phyloP scores from a whole-genome alignment of 2,888 invertebrate genomes.

The Pherbina coryleti region DNA sequence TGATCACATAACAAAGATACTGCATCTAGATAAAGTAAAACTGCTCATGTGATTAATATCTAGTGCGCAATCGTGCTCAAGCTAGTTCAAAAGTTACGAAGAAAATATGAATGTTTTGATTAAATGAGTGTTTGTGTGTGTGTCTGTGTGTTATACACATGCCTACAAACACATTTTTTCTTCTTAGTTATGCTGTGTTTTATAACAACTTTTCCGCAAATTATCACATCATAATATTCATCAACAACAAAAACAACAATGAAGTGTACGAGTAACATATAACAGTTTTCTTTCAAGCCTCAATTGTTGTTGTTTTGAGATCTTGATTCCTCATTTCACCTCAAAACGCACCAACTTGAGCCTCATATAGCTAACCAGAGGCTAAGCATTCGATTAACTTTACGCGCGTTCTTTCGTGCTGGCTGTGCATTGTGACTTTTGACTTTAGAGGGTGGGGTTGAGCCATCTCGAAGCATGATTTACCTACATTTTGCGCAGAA shows the following conservation, averaged over 20 bases:
- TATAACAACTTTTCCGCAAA: slow-evolving; percentile 1
- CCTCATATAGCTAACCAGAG: background rate
- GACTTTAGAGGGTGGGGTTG: too few species aligned
- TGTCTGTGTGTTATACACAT: too few species aligned
- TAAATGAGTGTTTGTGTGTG: too few species aligned
- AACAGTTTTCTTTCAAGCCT: too few species aligned
- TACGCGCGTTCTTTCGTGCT: background rate
- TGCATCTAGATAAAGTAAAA: too few species aligned
- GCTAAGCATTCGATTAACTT: background rate
- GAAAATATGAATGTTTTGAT: too few species aligned
- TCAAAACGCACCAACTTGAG: background rate
- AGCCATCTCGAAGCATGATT: background rate
- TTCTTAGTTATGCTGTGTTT: background rate
- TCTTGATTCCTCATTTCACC: background rate
- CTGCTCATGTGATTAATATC: too few species aligned
- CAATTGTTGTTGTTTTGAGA: background rate
- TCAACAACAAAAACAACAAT: background rate
- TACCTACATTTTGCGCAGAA: too few species aligned
- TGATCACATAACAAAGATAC: too few species aligned
- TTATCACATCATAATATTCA: slow-evolving; percentile 4
- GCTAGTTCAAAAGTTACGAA: too few species aligned
- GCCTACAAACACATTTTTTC: background rate
- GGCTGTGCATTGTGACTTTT: too few species aligned
- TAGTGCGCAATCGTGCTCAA: too few species aligned
- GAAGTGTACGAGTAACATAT: background rate